These are phyloP conservation scores for Osmerus mordax DNA, from an alignment of 2,113 vertebrate species.

Conservation along the genomic window DNA sequence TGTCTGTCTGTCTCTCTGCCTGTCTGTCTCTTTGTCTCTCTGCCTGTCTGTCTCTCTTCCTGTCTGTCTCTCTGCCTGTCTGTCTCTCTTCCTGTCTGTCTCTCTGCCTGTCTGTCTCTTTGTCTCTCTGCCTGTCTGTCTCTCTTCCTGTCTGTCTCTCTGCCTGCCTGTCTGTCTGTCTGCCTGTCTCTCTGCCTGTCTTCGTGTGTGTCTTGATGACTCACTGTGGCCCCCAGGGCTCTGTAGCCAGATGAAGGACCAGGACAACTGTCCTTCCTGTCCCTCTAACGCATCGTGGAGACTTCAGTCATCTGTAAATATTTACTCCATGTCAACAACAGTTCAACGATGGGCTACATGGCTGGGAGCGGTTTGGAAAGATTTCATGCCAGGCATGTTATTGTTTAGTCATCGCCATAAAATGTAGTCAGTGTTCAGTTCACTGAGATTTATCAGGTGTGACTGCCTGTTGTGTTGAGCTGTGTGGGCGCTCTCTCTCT, in stretches of 20 bases:
- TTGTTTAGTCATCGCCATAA: background rate
- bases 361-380: background rate
- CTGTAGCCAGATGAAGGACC: slow-evolving; percentile 1
- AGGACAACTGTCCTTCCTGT: background rate
- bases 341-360: background rate
- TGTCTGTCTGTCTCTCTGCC: background rate
- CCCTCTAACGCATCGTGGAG: background rate
- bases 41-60: background rate
- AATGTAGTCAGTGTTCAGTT: background rate
- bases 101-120: background rate
- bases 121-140: background rate
- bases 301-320: background rate
- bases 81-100: background rate
- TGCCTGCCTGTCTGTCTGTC: too few relatives aligned
- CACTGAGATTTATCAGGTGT: background rate
- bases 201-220: background rate
- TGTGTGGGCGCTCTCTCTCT: background rate
- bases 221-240: background rate
- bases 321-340: background rate
- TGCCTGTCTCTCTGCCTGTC: background rate
- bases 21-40: background rate
- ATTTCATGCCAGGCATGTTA: background rate
- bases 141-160: too few relatives aligned
- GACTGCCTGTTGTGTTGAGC: background rate
- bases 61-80: background rate